Conservation (phyloP, 2,113 vertebrate genomes). For the Onychostruthus taczanowskii region DNA sequence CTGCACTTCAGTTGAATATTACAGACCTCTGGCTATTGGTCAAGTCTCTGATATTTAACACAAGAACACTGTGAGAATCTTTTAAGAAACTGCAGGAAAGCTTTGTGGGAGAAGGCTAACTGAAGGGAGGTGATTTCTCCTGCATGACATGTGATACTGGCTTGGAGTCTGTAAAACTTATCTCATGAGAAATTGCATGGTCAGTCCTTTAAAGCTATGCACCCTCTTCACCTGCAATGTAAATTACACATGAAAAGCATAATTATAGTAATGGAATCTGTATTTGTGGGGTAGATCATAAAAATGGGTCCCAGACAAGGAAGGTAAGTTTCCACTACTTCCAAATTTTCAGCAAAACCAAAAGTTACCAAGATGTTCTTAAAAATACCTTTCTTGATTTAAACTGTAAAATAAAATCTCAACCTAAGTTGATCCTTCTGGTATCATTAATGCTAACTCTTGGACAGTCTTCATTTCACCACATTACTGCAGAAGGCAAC, state of each 20-base stretch:
- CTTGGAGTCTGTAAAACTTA: not conserved
- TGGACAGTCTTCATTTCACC: not conserved
- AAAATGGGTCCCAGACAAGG: not conserved
- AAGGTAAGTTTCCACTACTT: not conserved
- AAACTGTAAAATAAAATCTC: not conserved
- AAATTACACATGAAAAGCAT: not conserved
- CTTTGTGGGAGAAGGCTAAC: not conserved
- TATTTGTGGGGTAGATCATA: not conserved
- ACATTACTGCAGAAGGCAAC: not conserved
- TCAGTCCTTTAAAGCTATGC: not conserved
- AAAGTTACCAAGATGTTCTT: not conserved
- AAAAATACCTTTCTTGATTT: not conserved
- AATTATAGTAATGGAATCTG: not conserved
- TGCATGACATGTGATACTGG: rapidly evolving
- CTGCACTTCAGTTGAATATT: not conserved
- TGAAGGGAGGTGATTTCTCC: not conserved
- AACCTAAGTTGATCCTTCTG: not conserved
- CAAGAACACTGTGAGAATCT: not conserved
- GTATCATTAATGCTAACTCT: not conserved
- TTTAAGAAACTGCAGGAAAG: not conserved
- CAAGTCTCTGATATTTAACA: not conserved
- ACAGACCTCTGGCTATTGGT: not conserved
- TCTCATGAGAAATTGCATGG: not conserved
- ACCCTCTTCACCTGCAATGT: not conserved
- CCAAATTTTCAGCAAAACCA: not conserved